Base-by-base conservation (phyloP, 2,888 invertebrate genomes). In the Masnerella sp. region DNA sequence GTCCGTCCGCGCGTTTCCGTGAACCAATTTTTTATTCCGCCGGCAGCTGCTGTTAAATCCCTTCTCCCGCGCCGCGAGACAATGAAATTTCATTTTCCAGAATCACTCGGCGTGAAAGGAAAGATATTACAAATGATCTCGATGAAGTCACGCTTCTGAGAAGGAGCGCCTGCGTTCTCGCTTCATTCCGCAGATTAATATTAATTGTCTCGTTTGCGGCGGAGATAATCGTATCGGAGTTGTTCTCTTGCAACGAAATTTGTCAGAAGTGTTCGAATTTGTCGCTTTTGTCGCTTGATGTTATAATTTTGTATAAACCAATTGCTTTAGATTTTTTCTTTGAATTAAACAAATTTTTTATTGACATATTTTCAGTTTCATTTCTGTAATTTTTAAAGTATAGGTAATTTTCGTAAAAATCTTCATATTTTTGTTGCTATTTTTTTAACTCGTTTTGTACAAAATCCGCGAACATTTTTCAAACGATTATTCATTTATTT, bases 51-150 rank as follows among this genome's bases (percentile, higher is more conserved):
- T 51, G 62, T 59, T 54, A 61, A 62, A 54, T 69, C 54, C 56
- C 62, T 58, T 58, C 64, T 51, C 51, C 56, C 28, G 36, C 22
- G 18, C 38, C 4, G 15, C 18, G 15, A 56, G 54, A 69, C 74
- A 74, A 69, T 74, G 70, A 65, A 69, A 69, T 69, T 75, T 71
- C 61, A 62, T 70, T 72, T 75, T 69, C 69, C 51, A 75, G 75
- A 75, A 62, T 67, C 72, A 62, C 52, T 71, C 47, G 49, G 62
- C 65, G 75, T 75, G 75, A 73, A 75, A 75, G 72, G 72, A 69
- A 64, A 59, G 72, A 75, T 59, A 75, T 74, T 67, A 69, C 64
- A 52, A 75, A 65, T 64, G 56, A 42, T 75, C 70, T 62, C 72
- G 62, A 73, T 70, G 71, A 61, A 72, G 75, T 75, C 75, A 69